These are phyloP conservation scores for Selene dorsalis DNA, from an alignment of 2,797 vertebrate species.

Conservation along the genomic window DNA sequence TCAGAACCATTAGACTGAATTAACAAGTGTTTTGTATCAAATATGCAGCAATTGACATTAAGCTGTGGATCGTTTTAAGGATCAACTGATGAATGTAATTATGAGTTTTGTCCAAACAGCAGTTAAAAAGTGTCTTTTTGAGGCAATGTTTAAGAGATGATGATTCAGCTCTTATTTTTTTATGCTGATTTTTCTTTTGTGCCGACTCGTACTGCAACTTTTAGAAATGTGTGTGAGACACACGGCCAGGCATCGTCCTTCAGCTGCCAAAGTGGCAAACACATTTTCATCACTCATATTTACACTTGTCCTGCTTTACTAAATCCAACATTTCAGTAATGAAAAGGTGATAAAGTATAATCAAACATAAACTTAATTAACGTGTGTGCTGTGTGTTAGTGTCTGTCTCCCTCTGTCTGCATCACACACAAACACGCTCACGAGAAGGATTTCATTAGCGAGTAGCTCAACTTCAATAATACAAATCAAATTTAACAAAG, in stretches of 20 bases:
- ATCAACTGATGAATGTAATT: neutral
- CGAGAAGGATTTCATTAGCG: slow-evolving; percentile 5
- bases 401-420: neutral
- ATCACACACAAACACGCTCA: neutral
- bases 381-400: neutral
- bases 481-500: neutral
- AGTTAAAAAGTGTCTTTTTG: neutral
- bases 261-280: neutral
- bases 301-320: neutral
- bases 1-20: neutral
- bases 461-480: slow-evolving; percentile 16
- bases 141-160: neutral
- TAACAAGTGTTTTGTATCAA: neutral
- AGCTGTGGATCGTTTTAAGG: neutral
- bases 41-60: neutral
- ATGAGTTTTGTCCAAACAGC: no score
- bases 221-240: neutral
- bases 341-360: slow-evolving; percentile 1
- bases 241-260: neutral
- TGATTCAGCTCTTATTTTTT: slow-evolving; percentile 1
- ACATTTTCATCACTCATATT: neutral
- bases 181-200: neutral
- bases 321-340: neutral
- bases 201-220: neutral
- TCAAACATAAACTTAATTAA: slow-evolving; percentile 9